phyloP scores from a whole-genome alignment of 35 echinoderm and acorn worm genomes.

The Ophiothrix spiculata region DNA sequence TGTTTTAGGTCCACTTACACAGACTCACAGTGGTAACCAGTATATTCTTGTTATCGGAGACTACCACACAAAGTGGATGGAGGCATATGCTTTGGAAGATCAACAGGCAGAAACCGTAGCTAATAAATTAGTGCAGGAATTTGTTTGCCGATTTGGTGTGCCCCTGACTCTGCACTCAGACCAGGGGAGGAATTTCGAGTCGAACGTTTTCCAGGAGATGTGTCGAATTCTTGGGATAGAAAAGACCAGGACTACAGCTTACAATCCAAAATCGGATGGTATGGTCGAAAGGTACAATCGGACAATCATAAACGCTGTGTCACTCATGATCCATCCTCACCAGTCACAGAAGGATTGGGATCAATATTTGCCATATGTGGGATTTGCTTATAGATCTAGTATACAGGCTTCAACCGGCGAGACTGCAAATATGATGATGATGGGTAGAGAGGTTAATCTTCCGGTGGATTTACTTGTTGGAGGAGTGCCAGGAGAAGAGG shows the following conservation, averaged over 20 bases:
- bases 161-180: slow-evolving; percentile 35
- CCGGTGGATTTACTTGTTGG: slow-evolving; percentile 11
- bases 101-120: slow-evolving; percentile 35
- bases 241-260: slow-evolving; percentile 36
- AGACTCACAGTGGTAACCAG: slow-evolving; percentile 45
- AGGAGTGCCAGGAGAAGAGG: not conserved
- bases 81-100: slow-evolving; percentile 27
- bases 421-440: slow-evolving; percentile 45
- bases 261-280: slow-evolving; percentile 33
- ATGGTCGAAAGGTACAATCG: slow-evolving; percentile 22
- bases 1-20: slow-evolving; percentile 43
- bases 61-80: slow-evolving; percentile 59
- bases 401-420: slow-evolving; percentile 24
- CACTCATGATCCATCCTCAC: slow-evolving; percentile 19
- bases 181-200: slow-evolving; percentile 51
- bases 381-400: slow-evolving; percentile 22
- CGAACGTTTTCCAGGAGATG: slow-evolving; percentile 20
- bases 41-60: slow-evolving; percentile 41
- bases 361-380: slow-evolving; percentile 19
- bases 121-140: too few relatives aligned
- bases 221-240: slow-evolving; percentile 21
- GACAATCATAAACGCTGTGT: slow-evolving; percentile 13
- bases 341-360: slow-evolving; percentile 49
- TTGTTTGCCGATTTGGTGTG: too few relatives aligned
- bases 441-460: slow-evolving; percentile 19